Evolutionary conservation across 2,888 invertebrate species (phyloP).

Genomic region (Sphaeridia pumilis): DNA sequence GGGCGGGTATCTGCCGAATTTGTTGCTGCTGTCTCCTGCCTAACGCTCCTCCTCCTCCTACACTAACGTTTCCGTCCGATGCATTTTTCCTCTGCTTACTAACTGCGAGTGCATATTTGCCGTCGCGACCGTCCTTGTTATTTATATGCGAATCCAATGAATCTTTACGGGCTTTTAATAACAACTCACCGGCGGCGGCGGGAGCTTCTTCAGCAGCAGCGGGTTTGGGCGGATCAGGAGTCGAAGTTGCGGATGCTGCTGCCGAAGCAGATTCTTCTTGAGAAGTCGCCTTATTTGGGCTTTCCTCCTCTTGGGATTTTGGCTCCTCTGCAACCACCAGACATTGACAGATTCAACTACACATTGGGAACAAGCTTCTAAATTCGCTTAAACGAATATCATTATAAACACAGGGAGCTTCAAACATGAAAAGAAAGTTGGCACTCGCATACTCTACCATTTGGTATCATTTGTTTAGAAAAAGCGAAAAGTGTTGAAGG

Average conservation of each 20-base stretch:
- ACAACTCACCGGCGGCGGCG: slow-evolving; percentile 36
- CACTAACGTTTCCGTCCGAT: background rate
- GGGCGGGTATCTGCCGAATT: too few species aligned
- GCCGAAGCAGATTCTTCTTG: background rate
- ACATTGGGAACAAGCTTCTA: too few species aligned
- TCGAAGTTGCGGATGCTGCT: background rate
- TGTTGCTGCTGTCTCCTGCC: background rate
- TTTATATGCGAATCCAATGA: slow-evolving; percentile 28
- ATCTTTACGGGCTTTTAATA: slow-evolving; percentile 36
- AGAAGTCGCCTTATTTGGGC: background rate
- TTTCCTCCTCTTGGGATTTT: slow-evolving; percentile 1
- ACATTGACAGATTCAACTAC: background rate
- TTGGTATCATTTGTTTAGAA: too few species aligned
- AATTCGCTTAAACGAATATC: too few species aligned
- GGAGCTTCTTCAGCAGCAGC: slow-evolving; percentile 13
- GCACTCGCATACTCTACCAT: too few species aligned
- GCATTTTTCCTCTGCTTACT: background rate
- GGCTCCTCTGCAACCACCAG: background rate
- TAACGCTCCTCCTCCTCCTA: background rate
- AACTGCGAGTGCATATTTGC: background rate
- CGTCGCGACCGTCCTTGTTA: slow-evolving; percentile 16
- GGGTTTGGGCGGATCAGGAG: background rate
- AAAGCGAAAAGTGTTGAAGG: too few species aligned
- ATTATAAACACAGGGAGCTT: too few species aligned
- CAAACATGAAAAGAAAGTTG: too few species aligned